Evolutionary conservation across 2,888 invertebrate species (phyloP).

Genomic region (Heliothis peltigera): DNA sequence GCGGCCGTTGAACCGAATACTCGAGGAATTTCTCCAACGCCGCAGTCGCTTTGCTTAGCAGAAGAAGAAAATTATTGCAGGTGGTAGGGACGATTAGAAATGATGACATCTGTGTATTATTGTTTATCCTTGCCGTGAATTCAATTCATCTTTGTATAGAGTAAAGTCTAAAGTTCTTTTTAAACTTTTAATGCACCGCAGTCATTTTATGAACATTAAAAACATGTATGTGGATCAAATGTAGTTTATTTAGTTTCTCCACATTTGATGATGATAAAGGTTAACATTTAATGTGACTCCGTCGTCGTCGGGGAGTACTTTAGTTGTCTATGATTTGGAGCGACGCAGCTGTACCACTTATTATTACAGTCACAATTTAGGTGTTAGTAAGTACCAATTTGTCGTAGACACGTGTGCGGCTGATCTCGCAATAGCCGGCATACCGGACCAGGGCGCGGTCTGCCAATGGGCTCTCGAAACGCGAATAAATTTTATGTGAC

Average conservation of each 20-base stretch:
- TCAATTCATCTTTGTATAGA: conserved; percentile 4
- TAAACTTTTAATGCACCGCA: background rate
- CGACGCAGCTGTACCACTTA: conserved; percentile 57
- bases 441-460: conserved; percentile 83
- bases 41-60: conserved; percentile 79
- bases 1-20: conserved; percentile 89
- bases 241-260: background rate
- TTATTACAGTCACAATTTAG: conserved; percentile 57
- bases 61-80: conserved; percentile 82
- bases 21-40: conserved; percentile 88
- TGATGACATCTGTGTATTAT: conserved; percentile 33
- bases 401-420: conserved; percentile 78
- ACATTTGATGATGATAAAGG: conserved; percentile 12
- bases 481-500: conserved; percentile 74
- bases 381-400: conserved; percentile 64
- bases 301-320: conserved; percentile 9
- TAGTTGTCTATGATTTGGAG: conserved; percentile 21
- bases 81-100: conserved; percentile 63
- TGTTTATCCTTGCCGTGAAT: conserved; percentile 3
- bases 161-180: conserved; percentile 1
- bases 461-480: conserved; percentile 74
- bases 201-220: background rate
- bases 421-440: conserved; percentile 80
- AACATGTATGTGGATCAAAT: background rate
- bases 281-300: too few species aligned